Evolutionary conservation across 2,888 invertebrate species (phyloP), one percentile per base, ranked within the genome.

Genomic region (Tortrix viridana): DNA sequence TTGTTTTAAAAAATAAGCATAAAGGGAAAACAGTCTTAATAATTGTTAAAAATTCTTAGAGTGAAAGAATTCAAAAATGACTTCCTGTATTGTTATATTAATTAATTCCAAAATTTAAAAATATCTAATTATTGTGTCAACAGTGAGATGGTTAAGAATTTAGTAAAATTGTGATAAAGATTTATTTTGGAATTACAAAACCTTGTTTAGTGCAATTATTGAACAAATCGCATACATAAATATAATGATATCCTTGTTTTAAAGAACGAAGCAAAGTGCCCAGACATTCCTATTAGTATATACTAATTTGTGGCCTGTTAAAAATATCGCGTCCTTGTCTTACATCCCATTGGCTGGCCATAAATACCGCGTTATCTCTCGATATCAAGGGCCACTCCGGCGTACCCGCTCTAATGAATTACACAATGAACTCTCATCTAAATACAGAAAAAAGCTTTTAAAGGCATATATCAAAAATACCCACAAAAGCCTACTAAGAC

Each of bases 381-480:
- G 89, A 89, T 92, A 92, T 91, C 90, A 88, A 85, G 79, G 85
- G 84, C 80, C 82, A 79, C 83, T 81, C 80, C 79, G 85, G 85
- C 88, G 87, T 85, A 85, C 84, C 88, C 85, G 76, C 88, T 84
- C 85, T 92, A 92, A 92, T 92, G 92, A 92, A 92, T 91, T 89
- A 92, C 89, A 91, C 92, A 91, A 91, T 90, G 90, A 92, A 89
- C 84, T 88, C 92, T 92, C 92, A 91, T 92, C 91, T 92, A 89
- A 91, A 92, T 92, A 92, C 92, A 92, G 89, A 92, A 92, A 92
- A 92, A 92, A 92, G 91, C 92, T 92, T 92, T 92, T 92, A 92
- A 90, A 92, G 88, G 91, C 92, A 92, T 92, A 92, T 89, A 91
- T 92, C 92, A 92, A 92, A 91, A 92, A 90, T 92, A 82, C 90